Evolutionary conservation across 2,113 vertebrate genomes (phyloP).

Genomic region (Peromyscus californicus): DNA sequence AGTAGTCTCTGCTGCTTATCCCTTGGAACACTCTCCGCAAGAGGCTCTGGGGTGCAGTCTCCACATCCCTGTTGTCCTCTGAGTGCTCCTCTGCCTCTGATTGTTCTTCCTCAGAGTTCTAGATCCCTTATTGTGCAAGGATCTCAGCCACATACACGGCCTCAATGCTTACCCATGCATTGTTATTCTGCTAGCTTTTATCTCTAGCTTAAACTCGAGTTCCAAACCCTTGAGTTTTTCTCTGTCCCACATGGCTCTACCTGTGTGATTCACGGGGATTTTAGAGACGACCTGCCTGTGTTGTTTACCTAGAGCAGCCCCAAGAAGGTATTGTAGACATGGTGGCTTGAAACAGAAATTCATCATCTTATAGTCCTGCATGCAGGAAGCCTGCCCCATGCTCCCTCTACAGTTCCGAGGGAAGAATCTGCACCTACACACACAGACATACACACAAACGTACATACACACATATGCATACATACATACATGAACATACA

Average conservation of each 20-base stretch:
- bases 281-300: not conserved
- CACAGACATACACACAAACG: rapidly evolving
- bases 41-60: not conserved
- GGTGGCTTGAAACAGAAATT: not conserved
- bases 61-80: not conserved
- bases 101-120: not conserved
- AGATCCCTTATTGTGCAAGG: not conserved
- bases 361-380: not conserved
- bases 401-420: not conserved
- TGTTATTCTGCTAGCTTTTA: not conserved
- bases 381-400: not conserved
- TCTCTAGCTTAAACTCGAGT: not conserved
- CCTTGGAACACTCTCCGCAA: not conserved
- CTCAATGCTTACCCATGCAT: not conserved
- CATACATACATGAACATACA: rapidly evolving
- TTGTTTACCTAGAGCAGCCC: not conserved
- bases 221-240: not conserved
- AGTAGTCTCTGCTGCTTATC: not conserved
- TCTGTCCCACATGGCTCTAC: not conserved
- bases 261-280: not conserved
- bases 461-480: not conserved
- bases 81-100: not conserved
- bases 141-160: not conserved
- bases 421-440: not conserved
- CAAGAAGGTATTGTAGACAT: not conserved